Evolutionary conservation across 2,797 vertebrate species (phyloP).

Genomic region (Sebastes minor): DNA sequence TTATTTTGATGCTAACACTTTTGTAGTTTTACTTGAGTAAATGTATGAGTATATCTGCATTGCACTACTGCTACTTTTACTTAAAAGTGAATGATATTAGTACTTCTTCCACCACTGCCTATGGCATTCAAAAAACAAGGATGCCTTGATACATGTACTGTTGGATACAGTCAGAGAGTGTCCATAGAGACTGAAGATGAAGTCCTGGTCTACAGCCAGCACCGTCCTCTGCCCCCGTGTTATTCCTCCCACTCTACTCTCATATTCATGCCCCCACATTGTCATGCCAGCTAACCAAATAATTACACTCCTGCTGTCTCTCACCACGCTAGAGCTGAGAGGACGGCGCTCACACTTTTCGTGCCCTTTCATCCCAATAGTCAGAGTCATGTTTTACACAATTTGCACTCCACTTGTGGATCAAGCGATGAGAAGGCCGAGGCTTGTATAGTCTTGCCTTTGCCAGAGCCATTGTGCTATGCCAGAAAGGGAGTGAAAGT

Average conservation of each 20-base stretch:
- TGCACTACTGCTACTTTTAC: too few relatives aligned
- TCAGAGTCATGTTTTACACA: constrained; percentile 31
- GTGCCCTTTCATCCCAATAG: constrained; percentile 14
- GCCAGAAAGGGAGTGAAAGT: neutral
- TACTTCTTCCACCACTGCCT: neutral
- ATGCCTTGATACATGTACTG: neutral
- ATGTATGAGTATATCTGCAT: too few relatives aligned
- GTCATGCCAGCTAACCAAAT: constrained; percentile 1
- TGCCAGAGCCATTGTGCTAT: neutral
- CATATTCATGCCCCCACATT: constrained; percentile 1
- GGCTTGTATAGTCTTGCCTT: neutral
- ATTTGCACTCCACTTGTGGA: neutral
- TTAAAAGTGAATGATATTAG: neutral
- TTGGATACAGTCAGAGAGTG: neutral
- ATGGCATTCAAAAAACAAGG: neutral
- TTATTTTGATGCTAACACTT: neutral
- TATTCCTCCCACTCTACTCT: neutral
- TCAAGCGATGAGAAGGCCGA: neutral
- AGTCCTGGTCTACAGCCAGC: neutral
- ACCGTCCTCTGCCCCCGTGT: neutral
- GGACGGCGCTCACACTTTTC: neutral
- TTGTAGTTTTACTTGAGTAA: neutral
- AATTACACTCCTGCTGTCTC: constrained; percentile 9
- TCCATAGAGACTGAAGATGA: constrained; percentile 16
- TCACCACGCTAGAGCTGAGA: neutral